Evolutionary conservation across 2,888 invertebrate genomes (phyloP).

Genomic region (Brassicogethes aeneus): DNA sequence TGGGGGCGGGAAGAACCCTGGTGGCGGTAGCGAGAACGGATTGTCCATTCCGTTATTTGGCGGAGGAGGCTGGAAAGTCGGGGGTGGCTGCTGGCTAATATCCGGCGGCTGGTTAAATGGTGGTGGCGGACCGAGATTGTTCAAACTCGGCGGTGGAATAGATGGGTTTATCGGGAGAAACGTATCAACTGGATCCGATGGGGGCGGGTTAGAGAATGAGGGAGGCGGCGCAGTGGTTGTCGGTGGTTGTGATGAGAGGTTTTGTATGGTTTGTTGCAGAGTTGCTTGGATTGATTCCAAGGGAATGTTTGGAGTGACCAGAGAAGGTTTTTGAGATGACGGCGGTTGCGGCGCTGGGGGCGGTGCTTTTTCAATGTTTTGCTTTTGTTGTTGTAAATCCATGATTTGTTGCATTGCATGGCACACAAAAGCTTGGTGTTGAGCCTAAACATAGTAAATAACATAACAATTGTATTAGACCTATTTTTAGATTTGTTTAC

Average conservation of each 20-base stretch:
- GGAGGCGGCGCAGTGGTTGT: slow-evolving; percentile 7
- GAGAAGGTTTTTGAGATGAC: slow-evolving; percentile 11
- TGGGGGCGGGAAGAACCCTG: slow-evolving; percentile 44
- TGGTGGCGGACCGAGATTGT: slow-evolving; percentile 24
- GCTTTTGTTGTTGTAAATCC: slow-evolving; percentile 67
- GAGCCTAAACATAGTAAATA: slow-evolving; percentile 43
- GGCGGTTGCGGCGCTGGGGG: slow-evolving; percentile 1
- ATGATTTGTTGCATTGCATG: slow-evolving; percentile 87
- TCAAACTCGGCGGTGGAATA: slow-evolving; percentile 19
- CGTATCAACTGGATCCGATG: slow-evolving; percentile 18
- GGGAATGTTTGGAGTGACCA: slow-evolving; percentile 22
- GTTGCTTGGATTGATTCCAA: slow-evolving; percentile 31
- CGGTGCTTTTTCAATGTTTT: slow-evolving; percentile 35
- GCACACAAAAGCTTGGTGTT: slow-evolving; percentile 90
- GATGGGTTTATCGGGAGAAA: slow-evolving; percentile 33
- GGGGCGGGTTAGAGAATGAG: neutral
- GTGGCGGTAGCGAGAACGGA: slow-evolving; percentile 48
- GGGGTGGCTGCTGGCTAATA: slow-evolving; percentile 14
- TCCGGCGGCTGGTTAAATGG: slow-evolving; percentile 7
- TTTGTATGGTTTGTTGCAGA: slow-evolving; percentile 29
- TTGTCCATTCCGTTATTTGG: slow-evolving; percentile 29
- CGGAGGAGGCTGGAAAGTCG: slow-evolving; percentile 19
- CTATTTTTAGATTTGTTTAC: neutral
- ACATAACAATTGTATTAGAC: too few species aligned
- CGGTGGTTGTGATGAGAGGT: slow-evolving; percentile 13